phyloP scores from a whole-genome alignment of 2,113 vertebrate genomes.

The Acrocephalus kingi region DNA sequence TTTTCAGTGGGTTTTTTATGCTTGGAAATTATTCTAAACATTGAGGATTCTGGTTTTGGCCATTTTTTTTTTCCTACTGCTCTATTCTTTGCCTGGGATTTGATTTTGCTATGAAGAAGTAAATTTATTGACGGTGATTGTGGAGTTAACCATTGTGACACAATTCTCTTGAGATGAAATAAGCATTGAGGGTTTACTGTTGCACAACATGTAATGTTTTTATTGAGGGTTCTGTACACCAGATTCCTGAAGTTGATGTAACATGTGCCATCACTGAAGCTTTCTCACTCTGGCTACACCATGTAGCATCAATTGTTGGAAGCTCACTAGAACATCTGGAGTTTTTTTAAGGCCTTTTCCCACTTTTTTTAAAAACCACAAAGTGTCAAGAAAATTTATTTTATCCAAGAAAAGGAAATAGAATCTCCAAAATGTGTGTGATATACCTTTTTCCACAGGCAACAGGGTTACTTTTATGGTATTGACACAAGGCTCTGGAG shows the following conservation, averaged over 20 bases:
- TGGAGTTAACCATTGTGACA: not conserved
- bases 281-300: not conserved
- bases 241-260: not conserved
- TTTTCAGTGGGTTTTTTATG: fast-evolving
- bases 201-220: not conserved
- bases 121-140: not conserved
- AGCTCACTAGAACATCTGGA: not conserved
- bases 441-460: not conserved
- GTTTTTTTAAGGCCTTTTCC: not conserved
- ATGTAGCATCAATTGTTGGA: not conserved
- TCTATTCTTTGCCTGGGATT: not conserved
- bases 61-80: not conserved
- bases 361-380: not conserved
- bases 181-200: not conserved
- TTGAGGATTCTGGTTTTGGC: not conserved
- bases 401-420: not conserved
- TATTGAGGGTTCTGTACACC: not conserved
- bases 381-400: not conserved
- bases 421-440: not conserved
- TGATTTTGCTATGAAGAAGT: not conserved
- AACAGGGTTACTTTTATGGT: not conserved
- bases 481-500: not conserved
- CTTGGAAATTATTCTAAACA: not conserved
- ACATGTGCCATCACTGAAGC: not conserved
- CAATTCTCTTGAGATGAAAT: not conserved